Percentiles rank a stretch among this genome's conserved stretches.
Conservation (phyloP, 2,113 vertebrate species). For the Heterotilapia buettikoferi region DNA sequence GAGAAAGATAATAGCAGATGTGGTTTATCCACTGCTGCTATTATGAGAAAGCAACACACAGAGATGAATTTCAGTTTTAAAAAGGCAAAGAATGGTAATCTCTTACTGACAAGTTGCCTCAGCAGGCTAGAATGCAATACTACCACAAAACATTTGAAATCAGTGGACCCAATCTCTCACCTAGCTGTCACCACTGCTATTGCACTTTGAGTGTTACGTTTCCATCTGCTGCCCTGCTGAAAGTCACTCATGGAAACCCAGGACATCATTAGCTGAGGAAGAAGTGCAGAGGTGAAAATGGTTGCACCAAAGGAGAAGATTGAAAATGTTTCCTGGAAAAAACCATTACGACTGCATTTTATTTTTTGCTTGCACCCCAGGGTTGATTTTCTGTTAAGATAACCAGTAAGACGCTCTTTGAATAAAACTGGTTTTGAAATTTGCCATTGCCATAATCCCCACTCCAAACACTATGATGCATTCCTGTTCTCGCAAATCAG, state of each 20-base stretch:
- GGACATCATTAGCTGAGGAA: neutral
- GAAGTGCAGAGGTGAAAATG: neutral
- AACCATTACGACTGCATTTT: neutral
- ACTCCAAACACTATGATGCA: neutral
- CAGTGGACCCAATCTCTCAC: neutral
- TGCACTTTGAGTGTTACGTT: neutral
- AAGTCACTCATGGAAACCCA: neutral
- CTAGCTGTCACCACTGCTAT: neutral
- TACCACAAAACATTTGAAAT: conserved; percentile 5
- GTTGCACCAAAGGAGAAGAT: neutral
- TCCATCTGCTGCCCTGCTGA: conserved; percentile 1
- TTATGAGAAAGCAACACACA: neutral
- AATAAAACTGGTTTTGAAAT: neutral
- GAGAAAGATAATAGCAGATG: neutral
- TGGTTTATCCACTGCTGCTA: neutral
- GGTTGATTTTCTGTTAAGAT: neutral
- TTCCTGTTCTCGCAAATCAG: neutral
- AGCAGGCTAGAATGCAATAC: conserved; percentile 1
- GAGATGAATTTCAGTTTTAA: neutral
- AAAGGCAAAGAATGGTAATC: neutral
- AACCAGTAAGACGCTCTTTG: neutral
- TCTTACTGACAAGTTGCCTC: neutral
- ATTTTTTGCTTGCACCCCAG: neutral
- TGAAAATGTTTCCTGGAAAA: neutral
- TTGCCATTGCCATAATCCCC: neutral